phyloP scores from a whole-genome alignment of 2,888 invertebrate genomes.

The Drosophila infuscata region DNA sequence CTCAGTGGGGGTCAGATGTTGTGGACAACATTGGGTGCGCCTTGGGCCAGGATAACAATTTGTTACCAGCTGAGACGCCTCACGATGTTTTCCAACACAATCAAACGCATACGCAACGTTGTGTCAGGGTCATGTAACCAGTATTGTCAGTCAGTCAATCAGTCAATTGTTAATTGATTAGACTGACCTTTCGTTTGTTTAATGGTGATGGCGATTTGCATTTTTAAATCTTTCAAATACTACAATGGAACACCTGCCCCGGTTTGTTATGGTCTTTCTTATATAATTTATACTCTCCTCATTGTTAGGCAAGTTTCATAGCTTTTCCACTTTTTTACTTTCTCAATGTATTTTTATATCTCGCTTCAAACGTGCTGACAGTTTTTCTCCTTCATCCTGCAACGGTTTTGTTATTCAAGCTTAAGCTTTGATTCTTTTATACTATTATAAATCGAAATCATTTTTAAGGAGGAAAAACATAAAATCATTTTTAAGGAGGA shows the following conservation, averaged over 20 bases:
- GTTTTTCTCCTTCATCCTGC: background rate
- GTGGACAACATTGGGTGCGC: conserved; percentile 34
- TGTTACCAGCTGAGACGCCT: conserved; percentile 23
- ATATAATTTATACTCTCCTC: background rate
- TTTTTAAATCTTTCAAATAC: background rate
- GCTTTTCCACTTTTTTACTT: background rate
- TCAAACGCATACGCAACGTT: conserved; percentile 38
- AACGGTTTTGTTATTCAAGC: background rate
- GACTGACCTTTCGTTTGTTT: conserved; percentile 22
- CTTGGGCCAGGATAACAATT: conserved; percentile 22
- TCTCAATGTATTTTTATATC: background rate
- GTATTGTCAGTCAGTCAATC: conserved; percentile 13
- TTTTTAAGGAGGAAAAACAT: background rate
- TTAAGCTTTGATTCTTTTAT: background rate
- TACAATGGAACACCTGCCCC: background rate
- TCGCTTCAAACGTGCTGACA: background rate
- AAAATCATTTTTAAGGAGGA: background rate
- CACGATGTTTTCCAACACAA: conserved; percentile 5
- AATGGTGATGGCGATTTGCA: conserved; percentile 16
- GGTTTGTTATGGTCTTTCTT: background rate
- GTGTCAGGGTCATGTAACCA: conserved; percentile 36
- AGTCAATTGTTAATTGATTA: conserved; percentile 26
- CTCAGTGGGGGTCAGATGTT: conserved; percentile 36
- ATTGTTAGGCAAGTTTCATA: conserved; percentile 8
- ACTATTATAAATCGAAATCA: background rate